A percentile compares a stretch with the other conserved stretches of the same genome.
These are phyloP conservation scores for Spea multiplicata DNA, from an alignment of 2,113 vertebrate species.

Conservation along the genomic window DNA sequence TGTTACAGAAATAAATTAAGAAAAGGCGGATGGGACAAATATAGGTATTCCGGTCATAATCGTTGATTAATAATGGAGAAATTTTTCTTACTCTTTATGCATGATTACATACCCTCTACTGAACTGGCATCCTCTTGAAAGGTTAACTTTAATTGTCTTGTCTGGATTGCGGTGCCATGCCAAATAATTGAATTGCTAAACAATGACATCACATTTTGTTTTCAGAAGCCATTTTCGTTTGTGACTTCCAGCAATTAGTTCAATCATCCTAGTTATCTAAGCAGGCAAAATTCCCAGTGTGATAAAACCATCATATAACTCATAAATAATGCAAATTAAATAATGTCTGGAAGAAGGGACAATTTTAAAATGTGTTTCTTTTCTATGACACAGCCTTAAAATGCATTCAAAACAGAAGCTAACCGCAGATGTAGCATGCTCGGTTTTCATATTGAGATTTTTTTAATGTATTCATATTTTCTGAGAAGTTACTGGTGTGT, in stretches of 20 bases:
- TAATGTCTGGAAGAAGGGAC: constrained; percentile 27
- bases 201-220: constrained; percentile 31
- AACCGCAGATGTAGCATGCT: neutral
- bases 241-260: constrained; percentile 35
- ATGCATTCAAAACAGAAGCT: neutral
- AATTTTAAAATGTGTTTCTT: neutral
- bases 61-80: too few relatives aligned
- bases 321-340: constrained; percentile 27
- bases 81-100: too few relatives aligned
- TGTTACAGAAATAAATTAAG: too few relatives aligned
- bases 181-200: constrained; percentile 24
- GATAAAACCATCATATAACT: constrained; percentile 31
- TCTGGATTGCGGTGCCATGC: constrained; percentile 1
- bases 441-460: constrained; percentile 20
- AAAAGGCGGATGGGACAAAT: too few relatives aligned
- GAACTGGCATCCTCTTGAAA: neutral
- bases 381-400: too few relatives aligned
- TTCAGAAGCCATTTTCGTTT: constrained; percentile 16
- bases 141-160: constrained; percentile 25
- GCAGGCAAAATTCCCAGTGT: constrained; percentile 39
- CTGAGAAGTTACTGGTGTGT: constrained; percentile 37
- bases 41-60: too few relatives aligned
- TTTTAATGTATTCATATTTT: constrained; percentile 44
- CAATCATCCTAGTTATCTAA: constrained; percentile 31
- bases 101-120: neutral